Base-by-base conservation (phyloP, 1,140 invertebrate genomes). In the Dendroctonus valens region DNA sequence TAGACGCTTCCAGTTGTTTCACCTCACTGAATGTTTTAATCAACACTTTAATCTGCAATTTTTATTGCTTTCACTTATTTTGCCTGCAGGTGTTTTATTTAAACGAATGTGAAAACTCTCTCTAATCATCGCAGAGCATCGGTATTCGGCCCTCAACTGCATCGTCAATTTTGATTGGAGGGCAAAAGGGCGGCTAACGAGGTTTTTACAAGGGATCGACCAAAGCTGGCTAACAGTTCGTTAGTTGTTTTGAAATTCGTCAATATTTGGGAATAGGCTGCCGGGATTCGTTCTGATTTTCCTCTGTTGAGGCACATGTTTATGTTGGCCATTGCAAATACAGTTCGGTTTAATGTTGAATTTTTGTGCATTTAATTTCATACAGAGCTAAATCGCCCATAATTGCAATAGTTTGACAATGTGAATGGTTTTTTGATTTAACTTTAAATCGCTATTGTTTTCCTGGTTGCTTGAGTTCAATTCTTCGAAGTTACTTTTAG, bases 81-180 rank as follows among this genome's bases (percentile, higher is more conserved):
- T 46, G 26, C 26, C 26, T 26, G 26, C 26, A 46, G 50, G 9
- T 37, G 50, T 52, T 8, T 52, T 40, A 55, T 3, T 11, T 1
- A 15, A 39, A 26, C 9, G 44, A 46, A 3, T 11, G 55, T 4
- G 12, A 66, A 66, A 66, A 66, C 64, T 66, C 64, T 41, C 26
- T 37, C 48, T 53, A 66, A 66, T 66, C 53, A 66, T 54, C 50
- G 15, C 26, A 62, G 48, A 58, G 50, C 69, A 71, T 73, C 69
- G 72, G 72, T 73, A 73, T 73, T 73, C 72, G 59, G 60, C 12
- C 26, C 68, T 60, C 66, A 63, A 49, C 40, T 59, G 40, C 57
- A 51, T 49, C 62, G 62, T 58, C 66, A 53, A 53, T 59, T 67
- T 70, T 70, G 69, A 70, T 70, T 70, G 69, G 62, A 67, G 59